These are phyloP conservation scores for Alligator sinensis DNA, from an alignment of 2,113 vertebrate genomes.

Conservation along the genomic window DNA sequence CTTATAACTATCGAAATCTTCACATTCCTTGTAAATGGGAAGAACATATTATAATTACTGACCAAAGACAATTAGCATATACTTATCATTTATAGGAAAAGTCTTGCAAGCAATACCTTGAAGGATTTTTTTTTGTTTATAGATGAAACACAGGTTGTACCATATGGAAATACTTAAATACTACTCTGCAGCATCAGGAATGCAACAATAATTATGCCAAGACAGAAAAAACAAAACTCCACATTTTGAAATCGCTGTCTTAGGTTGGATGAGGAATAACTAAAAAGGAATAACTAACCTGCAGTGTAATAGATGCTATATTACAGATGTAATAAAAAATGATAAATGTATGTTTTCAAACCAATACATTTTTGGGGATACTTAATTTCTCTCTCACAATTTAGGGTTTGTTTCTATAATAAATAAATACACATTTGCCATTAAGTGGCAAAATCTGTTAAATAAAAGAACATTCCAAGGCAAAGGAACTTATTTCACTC, in stretches of 20 bases:
- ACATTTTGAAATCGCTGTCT: neutral
- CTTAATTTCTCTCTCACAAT: no score
- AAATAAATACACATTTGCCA: neutral
- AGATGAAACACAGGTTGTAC: neutral
- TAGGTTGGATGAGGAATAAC: neutral
- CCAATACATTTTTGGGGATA: no score
- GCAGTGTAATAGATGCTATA: neutral
- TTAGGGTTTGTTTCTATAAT: no score
- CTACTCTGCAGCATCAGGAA: neutral
- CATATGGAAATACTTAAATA: neutral
- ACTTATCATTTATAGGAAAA: neutral
- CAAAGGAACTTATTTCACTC: neutral
- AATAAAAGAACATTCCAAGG: neutral
- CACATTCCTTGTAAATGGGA: no score
- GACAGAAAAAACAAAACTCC: neutral
- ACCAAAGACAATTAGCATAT: no score
- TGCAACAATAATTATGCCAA: fast-evolving
- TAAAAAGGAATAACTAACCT: neutral
- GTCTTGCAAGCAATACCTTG: neutral
- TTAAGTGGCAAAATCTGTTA: neutral
- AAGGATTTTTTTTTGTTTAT: neutral
- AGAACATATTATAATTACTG: no score
- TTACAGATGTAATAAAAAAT: no score
- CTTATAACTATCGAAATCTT: no score
- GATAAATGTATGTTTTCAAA: no score